These are phyloP conservation scores for Mionectes macconnelli DNA, from an alignment of 2,113 vertebrate species.

Conservation along the genomic window DNA sequence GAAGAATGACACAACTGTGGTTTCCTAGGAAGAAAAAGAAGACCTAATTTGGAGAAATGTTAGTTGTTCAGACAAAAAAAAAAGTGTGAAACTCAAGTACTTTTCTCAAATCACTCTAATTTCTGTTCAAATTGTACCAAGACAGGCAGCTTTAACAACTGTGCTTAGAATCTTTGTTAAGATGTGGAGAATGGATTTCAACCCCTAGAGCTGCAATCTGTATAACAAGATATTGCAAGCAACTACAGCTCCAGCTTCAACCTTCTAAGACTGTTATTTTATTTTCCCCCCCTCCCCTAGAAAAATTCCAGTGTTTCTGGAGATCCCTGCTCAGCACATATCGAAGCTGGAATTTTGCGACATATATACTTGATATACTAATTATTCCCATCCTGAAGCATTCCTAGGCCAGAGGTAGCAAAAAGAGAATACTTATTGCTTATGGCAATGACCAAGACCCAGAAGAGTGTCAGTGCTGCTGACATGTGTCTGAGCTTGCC, in stretches of 20 bases:
- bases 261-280: not conserved
- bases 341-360: not conserved
- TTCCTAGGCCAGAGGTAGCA: not conserved
- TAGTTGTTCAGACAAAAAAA: not conserved
- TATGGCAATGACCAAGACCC: not conserved
- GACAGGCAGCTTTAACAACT: not conserved
- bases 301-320: not conserved
- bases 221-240: not conserved
- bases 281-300: fast-evolving
- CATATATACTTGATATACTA: not conserved
- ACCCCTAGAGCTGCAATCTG: not conserved
- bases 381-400: not conserved
- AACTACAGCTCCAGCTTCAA: fast-evolving
- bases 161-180: not conserved
- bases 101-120: not conserved
- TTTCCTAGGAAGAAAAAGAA: not conserved
- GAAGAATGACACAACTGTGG: not conserved
- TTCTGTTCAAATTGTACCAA: not conserved
- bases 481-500: not conserved
- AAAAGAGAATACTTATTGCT: not conserved
- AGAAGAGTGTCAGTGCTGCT: not conserved
- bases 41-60: not conserved
- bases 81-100: not conserved
- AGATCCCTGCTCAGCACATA: not conserved
- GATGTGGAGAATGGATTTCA: not conserved